phyloP scores from a whole-genome alignment of 2,888 invertebrate genomes.

The Unio pictorum region DNA sequence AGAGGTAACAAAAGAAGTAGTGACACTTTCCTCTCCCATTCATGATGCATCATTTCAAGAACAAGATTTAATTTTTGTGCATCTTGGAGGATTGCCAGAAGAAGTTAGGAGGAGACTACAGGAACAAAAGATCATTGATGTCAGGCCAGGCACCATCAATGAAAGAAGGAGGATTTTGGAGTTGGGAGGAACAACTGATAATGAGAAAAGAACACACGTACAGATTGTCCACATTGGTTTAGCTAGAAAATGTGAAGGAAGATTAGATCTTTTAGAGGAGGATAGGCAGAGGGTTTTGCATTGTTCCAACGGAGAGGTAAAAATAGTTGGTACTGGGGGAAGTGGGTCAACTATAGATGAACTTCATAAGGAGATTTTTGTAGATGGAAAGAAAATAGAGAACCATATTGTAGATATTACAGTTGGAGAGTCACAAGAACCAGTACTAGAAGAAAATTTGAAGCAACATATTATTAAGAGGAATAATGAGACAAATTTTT shows the following conservation, averaged over 20 bases:
- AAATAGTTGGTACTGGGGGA: too few relatives aligned
- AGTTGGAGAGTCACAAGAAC: neutral
- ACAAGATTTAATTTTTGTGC: constrained; percentile 20
- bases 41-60: constrained; percentile 21
- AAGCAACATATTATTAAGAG: too few relatives aligned
- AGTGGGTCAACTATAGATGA: too few relatives aligned
- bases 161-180: constrained; percentile 14
- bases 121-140: constrained; percentile 10
- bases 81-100: constrained; percentile 23
- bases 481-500: too few relatives aligned
- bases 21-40: constrained; percentile 11
- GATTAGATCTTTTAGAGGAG: too few relatives aligned
- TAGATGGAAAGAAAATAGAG: neutral
- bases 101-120: constrained; percentile 11
- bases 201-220: too few relatives aligned
- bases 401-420: neutral
- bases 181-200: constrained; percentile 10
- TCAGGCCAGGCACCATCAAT: constrained; percentile 5
- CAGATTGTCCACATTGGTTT: too few relatives aligned
- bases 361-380: neutral
- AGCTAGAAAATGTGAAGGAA: too few relatives aligned
- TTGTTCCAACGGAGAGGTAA: too few relatives aligned
- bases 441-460: too few relatives aligned
- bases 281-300: too few relatives aligned
- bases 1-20: constrained; percentile 18